Evolutionary conservation across 2,113 vertebrate species (phyloP).

Genomic region (Orthonyx spaldingii): DNA sequence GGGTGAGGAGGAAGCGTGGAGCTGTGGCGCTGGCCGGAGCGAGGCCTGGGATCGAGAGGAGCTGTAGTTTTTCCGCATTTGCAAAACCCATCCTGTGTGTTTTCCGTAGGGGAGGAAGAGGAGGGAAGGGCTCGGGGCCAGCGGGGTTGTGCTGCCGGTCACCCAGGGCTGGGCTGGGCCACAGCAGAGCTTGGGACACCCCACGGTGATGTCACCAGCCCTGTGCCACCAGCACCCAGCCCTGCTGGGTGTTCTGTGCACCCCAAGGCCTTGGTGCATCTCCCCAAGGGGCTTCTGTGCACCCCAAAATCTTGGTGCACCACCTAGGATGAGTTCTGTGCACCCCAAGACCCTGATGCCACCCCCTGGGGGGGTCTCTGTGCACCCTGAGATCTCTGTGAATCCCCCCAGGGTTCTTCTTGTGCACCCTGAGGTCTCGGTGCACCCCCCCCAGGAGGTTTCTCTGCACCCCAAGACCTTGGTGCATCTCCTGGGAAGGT

Average conservation of each 20-base stretch:
- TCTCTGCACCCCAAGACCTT: not conserved
- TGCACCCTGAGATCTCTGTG: not conserved
- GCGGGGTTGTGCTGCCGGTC: not conserved
- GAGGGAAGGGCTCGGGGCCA: not conserved
- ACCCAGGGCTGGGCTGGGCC: not conserved
- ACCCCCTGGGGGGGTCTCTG: fast-evolving
- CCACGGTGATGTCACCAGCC: fast-evolving
- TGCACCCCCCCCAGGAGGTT: not conserved
- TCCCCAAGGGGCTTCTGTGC: fast-evolving
- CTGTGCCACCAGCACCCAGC: not conserved
- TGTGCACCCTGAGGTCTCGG: not conserved
- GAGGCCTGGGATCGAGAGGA: not conserved
- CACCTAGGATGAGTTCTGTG: fast-evolving
- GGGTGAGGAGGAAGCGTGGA: not conserved
- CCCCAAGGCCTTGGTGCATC: fast-evolving
- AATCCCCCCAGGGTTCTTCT: too few species aligned
- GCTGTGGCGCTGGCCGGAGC: not conserved
- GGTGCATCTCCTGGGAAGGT: too few species aligned
- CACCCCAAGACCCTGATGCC: fast-evolving
- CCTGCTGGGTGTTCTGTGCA: not conserved
- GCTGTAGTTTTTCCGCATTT: not conserved
- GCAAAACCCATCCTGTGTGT: constrained; percentile 14
- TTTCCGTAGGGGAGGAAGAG: not conserved
- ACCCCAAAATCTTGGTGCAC: fast-evolving
- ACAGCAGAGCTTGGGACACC: not conserved